These are phyloP conservation scores for Calephelis perditalis DNA, from an alignment of 2,888 invertebrate species.

Conservation along the genomic window DNA sequence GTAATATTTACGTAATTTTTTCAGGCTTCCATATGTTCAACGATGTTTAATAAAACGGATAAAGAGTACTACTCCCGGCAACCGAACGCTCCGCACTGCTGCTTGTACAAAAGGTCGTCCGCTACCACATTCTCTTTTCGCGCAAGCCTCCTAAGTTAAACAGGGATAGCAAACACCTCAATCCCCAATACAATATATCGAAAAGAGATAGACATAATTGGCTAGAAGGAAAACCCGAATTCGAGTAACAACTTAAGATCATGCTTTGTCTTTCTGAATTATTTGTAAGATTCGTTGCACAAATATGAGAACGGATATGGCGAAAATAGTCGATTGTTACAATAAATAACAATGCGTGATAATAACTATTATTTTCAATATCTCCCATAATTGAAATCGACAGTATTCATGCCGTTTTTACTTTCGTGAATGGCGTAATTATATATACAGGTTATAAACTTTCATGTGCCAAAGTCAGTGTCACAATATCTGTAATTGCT, in stretches of 20 bases:
- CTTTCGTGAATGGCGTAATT: constrained; percentile 12
- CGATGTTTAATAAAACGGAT: constrained; percentile 43
- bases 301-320: constrained; percentile 59
- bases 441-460: constrained; percentile 4
- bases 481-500: constrained; percentile 2
- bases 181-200: constrained; percentile 32
- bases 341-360: constrained; percentile 30
- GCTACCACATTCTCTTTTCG: constrained; percentile 78
- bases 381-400: constrained; percentile 29
- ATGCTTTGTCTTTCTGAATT: constrained; percentile 71
- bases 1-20: constrained; percentile 78
- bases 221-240: constrained; percentile 73
- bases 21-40: constrained; percentile 60
- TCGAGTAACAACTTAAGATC: constrained; percentile 70
- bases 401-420: constrained; percentile 17
- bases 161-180: constrained; percentile 47
- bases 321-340: constrained; percentile 32
- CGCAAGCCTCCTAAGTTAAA: constrained; percentile 75
- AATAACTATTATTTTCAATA: constrained; percentile 24
- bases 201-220: constrained; percentile 53
- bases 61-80: constrained; percentile 58
- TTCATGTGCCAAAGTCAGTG: constrained; percentile 6
- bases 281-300: constrained; percentile 68
- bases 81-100: constrained; percentile 75
- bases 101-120: constrained; percentile 76